Percentiles rank a stretch among this genome's conserved stretches.
phyloP scores from a whole-genome alignment of 2,113 vertebrate genomes.

The Heterotis niloticus region DNA sequence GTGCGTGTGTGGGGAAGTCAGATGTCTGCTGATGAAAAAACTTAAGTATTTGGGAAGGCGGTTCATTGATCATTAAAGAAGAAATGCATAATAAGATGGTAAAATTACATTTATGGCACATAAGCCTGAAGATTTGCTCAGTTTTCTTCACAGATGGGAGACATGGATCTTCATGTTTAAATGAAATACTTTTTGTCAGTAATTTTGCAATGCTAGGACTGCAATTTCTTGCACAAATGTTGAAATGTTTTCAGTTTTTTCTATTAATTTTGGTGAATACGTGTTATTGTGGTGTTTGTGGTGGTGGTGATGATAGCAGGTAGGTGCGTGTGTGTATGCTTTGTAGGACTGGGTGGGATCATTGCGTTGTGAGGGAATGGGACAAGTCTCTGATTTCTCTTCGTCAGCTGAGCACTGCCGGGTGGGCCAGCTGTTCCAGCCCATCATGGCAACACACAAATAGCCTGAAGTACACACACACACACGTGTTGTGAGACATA shows the following conservation, averaged over 20 bases:
- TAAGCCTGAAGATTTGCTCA: too few relatives aligned
- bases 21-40: neutral
- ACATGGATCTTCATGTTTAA: too few relatives aligned
- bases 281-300: too few relatives aligned
- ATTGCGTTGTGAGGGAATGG: neutral
- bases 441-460: constrained; percentile 35
- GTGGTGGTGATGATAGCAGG: neutral
- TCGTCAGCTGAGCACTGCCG: constrained; percentile 13
- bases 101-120: too few relatives aligned
- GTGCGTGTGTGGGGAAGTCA: neutral
- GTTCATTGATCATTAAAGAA: neutral
- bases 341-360: neutral
- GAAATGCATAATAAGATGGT: too few relatives aligned
- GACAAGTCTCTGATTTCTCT: constrained; percentile 22
- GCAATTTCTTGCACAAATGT: too few relatives aligned
- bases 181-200: too few relatives aligned
- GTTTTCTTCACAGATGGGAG: too few relatives aligned
- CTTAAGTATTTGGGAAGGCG: neutral
- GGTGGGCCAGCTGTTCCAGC: constrained; percentile 49
- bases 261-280: too few relatives aligned
- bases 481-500: constrained; percentile 29
- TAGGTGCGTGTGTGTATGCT: neutral
- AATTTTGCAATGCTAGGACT: too few relatives aligned
- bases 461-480: constrained; percentile 23
- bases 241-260: too few relatives aligned